Percentiles rank a stretch among this genome's conserved stretches.
These are phyloP conservation scores for Oscarella lobularis DNA, from an alignment of 37 sponge, comb jelly and placozoan species.

Conservation along the genomic window DNA sequence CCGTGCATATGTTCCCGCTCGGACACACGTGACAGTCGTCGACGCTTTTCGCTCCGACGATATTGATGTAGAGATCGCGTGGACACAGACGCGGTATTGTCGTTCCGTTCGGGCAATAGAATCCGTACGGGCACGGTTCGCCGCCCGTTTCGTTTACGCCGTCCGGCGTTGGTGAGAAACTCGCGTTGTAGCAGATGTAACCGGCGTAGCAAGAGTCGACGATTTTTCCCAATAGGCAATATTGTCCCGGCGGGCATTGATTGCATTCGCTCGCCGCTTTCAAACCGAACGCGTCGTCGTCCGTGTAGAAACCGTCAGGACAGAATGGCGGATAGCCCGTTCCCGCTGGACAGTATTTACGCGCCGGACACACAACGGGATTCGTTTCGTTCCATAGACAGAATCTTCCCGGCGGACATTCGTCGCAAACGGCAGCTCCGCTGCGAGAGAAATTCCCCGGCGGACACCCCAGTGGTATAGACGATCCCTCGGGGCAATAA, in stretches of 20 bases:
- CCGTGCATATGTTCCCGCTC: slow-evolving; percentile 18
- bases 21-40: slow-evolving; percentile 11
- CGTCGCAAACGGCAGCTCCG: background rate
- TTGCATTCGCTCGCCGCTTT: background rate
- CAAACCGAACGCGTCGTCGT: background rate
- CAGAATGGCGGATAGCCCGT: background rate
- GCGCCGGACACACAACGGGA: slow-evolving; percentile 10
- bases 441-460: slow-evolving; percentile 14
- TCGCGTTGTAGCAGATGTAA: slow-evolving; percentile 4
- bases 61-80: background rate
- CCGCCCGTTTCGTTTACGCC: background rate
- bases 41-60: background rate
- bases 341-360: background rate
- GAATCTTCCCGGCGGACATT: slow-evolving; percentile 19
- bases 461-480: slow-evolving; percentile 5
- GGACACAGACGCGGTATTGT: slow-evolving; percentile 5
- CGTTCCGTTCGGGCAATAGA: slow-evolving; percentile 17
- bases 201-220: background rate
- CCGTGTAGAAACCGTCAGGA: slow-evolving; percentile 1
- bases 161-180: slow-evolving; percentile 1
- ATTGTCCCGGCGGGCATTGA: slow-evolving; percentile 1
- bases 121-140: slow-evolving; percentile 15
- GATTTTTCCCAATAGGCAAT: background rate
- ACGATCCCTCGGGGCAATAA: slow-evolving; percentile 16
- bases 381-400: background rate